Base-by-base conservation (phyloP, 1,140 invertebrate genomes). In the Drosophila ercepeae region DNA sequence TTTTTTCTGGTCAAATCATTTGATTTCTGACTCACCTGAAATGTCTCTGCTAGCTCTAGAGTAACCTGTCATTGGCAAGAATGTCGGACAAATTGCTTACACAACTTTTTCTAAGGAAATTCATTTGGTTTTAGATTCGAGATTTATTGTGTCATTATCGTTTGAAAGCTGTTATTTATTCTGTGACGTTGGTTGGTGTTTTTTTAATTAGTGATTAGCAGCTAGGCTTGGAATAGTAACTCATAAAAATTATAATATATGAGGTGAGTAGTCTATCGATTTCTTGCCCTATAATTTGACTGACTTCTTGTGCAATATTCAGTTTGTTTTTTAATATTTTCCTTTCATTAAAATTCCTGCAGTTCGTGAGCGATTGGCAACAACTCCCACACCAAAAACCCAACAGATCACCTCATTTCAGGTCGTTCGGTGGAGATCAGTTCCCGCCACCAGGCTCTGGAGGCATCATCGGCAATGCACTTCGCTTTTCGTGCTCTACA, bases 401-500 rank as follows among this genome's bases (percentile, higher is more conserved):
- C 16, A 55, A 45, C 70, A 55, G 58, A 36, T 50, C 72, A 57
- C 44, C 45, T 69, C 75, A 77, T 11, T 61, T 55, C 14, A 25
- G 45, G 3, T 42, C 49, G 44, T 32, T 70, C 32, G 9, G 11
- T 23, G 32, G 58, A 14, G 34, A 67, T 67, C 63, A 27, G 21
- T 69, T 58, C 41, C 45, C 51, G 64, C 51, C 75, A 60, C 54
- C 53, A 69, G 51, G 59, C 48, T 32, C 46, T 32, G 59, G 63
- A 65, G 60, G 60, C 63, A 51, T 65, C 60, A 51, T 67, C 76
- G 49, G 63, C 72, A 34, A 68, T 52, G 61, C 53, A 73, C 73
- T 78, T 90, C 79, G 89, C 61, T 78, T 90, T 90, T 90, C 89
- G 89, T 90, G 89, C 89, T 90, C 89, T 90, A 90, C 89, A 90